Conservation (phyloP, 2,888 invertebrate genomes). For the Calliphora vomitoria region DNA sequence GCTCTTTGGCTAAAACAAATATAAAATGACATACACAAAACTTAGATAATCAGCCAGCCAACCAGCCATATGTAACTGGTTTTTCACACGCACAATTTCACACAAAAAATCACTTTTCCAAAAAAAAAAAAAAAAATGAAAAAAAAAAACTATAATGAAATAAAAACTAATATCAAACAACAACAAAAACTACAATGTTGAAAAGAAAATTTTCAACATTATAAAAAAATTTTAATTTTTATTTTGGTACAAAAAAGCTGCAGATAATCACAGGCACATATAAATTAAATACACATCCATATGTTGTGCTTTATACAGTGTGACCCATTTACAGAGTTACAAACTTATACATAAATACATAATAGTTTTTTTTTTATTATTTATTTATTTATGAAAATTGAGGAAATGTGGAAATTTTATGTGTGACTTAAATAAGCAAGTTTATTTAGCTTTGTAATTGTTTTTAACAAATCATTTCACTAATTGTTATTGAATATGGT, state of each 20-base stretch:
- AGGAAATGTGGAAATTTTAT: conserved; percentile 30
- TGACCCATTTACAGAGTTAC: conserved; percentile 36
- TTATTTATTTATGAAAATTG: conserved; percentile 16
- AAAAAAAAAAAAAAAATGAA: conserved; percentile 6
- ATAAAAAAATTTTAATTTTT: conserved; percentile 24
- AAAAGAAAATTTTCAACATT: conserved; percentile 41
- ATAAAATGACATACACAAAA: conserved; percentile 57
- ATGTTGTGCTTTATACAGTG: not conserved
- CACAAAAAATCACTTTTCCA: conserved; percentile 57
- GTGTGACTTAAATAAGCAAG: not conserved
- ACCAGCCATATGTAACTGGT: conserved; percentile 60
- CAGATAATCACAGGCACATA: conserved; percentile 10
- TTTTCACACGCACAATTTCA: conserved; percentile 73
- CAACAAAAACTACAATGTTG: conserved; percentile 12
- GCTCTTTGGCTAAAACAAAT: conserved; percentile 35
- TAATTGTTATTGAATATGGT: not conserved
- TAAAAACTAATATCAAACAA: conserved; percentile 4
- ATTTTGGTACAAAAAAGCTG: conserved; percentile 23
- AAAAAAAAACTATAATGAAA: not conserved
- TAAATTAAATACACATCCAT: conserved; percentile 21
- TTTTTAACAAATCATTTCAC: conserved; percentile 15
- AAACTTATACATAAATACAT: not conserved
- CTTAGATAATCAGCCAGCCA: conserved; percentile 70
- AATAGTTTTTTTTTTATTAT: not conserved
- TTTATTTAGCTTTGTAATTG: not conserved